Base-by-base conservation (phyloP, 2,888 invertebrate genomes). In the Xanthorhoe designata region DNA sequence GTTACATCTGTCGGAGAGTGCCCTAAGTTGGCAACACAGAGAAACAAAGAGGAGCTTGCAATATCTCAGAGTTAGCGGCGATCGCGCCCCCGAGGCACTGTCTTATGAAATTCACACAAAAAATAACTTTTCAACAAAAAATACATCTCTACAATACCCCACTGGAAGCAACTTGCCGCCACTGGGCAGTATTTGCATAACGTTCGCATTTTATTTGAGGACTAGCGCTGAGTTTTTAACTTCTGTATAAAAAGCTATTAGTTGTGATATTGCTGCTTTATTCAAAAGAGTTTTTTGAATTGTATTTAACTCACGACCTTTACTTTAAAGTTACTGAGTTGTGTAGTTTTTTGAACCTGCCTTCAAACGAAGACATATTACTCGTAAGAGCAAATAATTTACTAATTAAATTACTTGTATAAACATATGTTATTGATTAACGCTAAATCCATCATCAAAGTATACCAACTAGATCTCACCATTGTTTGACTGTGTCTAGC, bases 151-250 rank as follows among this genome's bases (percentile, higher is more conserved):
- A 51, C 53, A 45, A 50, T 24, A 66, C 13, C 29, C 59, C 49
- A 47, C 18, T 56, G 63, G 59, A 73, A 69, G 61, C 70, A 78
- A 81, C 76, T 80, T 76, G 70, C 72, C 60, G 60, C 67, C 69
- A 70, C 72, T 67, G 76, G 67, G 70, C 64, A 68, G 78, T 76
- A 86, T 88, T 85, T 86, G 78, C 87, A 88, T 88, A 85, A 83
- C 80, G 83, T 84, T 84, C 79, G 80, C 86, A 84, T 86, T 83
- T 79, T 80, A 80, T 75, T 75, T 59, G 49, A 52, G 58, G 52
- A 42, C 64, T 55, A 54, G 56, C 53, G 50, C 53, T 9, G 50
- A 55, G 61, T 56, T 62, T 7, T 61, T 57, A 61, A 68, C 64
- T 68, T 61, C 53, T 68, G 64, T 50, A 64, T 63, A 61, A 64